These are phyloP conservation scores for Cherax quadricarinatus DNA, from an alignment of 1,140 invertebrate genomes.

Conservation along the genomic window DNA sequence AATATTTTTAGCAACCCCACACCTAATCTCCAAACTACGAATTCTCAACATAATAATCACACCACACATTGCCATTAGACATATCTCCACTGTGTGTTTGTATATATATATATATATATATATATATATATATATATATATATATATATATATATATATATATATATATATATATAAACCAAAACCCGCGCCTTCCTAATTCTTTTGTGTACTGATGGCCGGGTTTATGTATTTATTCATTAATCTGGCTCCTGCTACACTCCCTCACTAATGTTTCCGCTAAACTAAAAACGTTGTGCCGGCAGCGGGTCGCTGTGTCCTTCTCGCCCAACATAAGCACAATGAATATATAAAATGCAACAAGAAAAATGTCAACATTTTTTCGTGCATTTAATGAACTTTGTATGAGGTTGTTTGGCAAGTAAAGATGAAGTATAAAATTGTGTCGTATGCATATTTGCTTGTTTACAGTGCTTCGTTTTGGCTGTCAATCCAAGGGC, in stretches of 20 bases:
- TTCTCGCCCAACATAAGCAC: conserved; percentile 24
- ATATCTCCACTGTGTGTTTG: background rate
- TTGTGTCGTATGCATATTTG: conserved; percentile 36
- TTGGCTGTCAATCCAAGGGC: background rate
- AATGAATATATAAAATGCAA: conserved; percentile 27
- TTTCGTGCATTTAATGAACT: conserved; percentile 36
- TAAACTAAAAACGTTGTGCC: conserved; percentile 7
- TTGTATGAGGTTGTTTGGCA: conserved; percentile 39
- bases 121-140: too few species aligned
- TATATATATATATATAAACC: background rate
- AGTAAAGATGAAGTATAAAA: conserved; percentile 29
- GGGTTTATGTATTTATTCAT: conserved; percentile 11
- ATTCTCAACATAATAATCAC: too few species aligned
- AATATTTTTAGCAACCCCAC: too few species aligned
- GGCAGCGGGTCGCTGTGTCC: background rate
- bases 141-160: background rate
- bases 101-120: background rate
- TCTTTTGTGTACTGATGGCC: conserved; percentile 5
- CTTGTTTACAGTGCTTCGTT: conserved; percentile 3
- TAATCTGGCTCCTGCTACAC: conserved; percentile 11
- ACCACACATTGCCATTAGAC: too few species aligned
- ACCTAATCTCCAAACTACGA: too few species aligned
- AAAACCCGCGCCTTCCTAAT: background rate
- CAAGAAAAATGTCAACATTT: conserved; percentile 2
- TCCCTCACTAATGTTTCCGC: conserved; percentile 8